phyloP scores from a whole-genome alignment of 2,888 invertebrate genomes.

The Melinopterus prodromus region DNA sequence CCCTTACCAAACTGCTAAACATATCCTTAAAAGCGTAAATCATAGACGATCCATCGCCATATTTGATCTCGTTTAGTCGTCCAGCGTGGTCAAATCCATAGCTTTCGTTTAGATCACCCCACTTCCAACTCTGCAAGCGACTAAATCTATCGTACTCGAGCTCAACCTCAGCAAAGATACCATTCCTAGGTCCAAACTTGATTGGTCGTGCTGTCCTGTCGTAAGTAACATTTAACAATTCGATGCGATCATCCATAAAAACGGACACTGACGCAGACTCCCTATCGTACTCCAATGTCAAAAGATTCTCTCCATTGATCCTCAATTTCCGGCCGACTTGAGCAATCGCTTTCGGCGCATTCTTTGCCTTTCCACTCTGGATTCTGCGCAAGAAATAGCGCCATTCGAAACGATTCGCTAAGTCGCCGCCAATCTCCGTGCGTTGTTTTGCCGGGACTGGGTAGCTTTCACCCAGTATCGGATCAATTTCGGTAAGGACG shows the following conservation, averaged over 20 bases:
- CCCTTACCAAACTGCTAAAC: conserved; percentile 78
- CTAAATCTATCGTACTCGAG: conserved; percentile 93
- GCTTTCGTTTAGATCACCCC: conserved; percentile 90
- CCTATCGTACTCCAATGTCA: conserved; percentile 91
- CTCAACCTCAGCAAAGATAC: conserved; percentile 88
- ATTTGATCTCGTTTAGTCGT: conserved; percentile 87
- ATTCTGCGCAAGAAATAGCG: conserved; percentile 87
- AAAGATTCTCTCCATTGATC: conserved; percentile 90
- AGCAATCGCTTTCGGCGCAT: conserved; percentile 72
- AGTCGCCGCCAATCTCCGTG: conserved; percentile 88
- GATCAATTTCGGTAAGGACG: conserved; percentile 87
- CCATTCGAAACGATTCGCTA: conserved; percentile 96
- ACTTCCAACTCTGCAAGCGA: conserved; percentile 87
- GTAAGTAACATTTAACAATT: conserved; percentile 86
- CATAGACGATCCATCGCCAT: conserved; percentile 89
- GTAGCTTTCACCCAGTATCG: conserved; percentile 88
- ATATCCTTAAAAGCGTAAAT: conserved; percentile 92
- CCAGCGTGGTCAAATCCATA: conserved; percentile 92
- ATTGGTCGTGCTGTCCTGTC: conserved; percentile 85
- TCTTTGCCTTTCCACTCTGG: conserved; percentile 69
- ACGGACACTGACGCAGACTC: conserved; percentile 87
- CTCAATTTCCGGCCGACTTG: conserved; percentile 86
- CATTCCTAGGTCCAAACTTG: conserved; percentile 85
- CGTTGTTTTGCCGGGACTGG: conserved; percentile 91
- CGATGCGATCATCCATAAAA: conserved; percentile 87